These are phyloP conservation scores for Ichneumoninae sp. DNA, from an alignment of 2,888 invertebrate species.

Conservation along the genomic window DNA sequence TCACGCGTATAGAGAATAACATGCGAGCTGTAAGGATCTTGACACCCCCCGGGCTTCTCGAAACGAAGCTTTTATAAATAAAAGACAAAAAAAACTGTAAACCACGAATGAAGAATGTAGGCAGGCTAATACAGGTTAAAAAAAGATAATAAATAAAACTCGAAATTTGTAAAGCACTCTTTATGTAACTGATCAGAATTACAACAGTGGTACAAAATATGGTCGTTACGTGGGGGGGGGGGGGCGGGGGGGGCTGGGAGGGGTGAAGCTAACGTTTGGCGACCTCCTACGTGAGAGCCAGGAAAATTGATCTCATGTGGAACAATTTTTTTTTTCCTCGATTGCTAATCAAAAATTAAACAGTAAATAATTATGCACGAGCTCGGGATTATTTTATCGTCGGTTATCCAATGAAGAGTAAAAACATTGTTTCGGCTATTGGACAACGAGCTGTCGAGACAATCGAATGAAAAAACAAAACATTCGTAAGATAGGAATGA, in stretches of 20 bases:
- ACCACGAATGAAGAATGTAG: background rate
- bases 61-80: constrained; percentile 3
- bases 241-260: background rate
- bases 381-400: constrained; percentile 11
- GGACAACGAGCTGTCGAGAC: background rate
- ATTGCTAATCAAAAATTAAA: background rate
- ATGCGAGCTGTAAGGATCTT: constrained; percentile 1
- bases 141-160: constrained; percentile 33
- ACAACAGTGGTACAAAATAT: constrained; percentile 62
- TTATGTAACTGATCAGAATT: constrained; percentile 60
- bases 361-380: constrained; percentile 11
- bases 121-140: background rate
- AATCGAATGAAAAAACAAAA: constrained; percentile 35
- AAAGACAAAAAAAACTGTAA: constrained; percentile 6
- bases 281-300: constrained; percentile 19
- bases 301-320: background rate
- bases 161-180: constrained; percentile 58
- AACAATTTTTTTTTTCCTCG: background rate
- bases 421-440: background rate
- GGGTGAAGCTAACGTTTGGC: constrained; percentile 1
- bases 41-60: background rate
- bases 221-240: constrained; percentile 8
- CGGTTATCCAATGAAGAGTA: background rate
- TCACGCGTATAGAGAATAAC: constrained; percentile 7
- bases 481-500: constrained; percentile 54